Evolutionary conservation across 92 coral and sea anemone genomes (phyloP).

Genomic region (Epizoanthus stellaris): DNA sequence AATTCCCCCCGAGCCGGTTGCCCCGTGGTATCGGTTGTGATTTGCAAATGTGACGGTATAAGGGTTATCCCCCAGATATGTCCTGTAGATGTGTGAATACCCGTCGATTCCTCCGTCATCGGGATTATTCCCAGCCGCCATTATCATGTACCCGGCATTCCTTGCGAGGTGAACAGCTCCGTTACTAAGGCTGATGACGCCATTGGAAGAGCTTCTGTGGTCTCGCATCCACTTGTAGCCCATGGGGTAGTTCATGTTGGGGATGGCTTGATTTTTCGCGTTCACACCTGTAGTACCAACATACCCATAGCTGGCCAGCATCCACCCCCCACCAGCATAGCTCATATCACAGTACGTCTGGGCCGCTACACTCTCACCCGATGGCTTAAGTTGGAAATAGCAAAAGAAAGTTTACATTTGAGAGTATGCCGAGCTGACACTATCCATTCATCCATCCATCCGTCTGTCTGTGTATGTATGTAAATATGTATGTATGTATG

Average conservation of each 20-base stretch:
- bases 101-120: slow-evolving; percentile 77
- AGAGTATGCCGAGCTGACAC: too few species aligned
- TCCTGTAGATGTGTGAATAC: slow-evolving; percentile 78
- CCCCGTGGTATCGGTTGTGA: slow-evolving; percentile 86
- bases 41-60: slow-evolving; percentile 85
- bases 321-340: slow-evolving; percentile 85
- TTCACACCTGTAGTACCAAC: slow-evolving; percentile 26
- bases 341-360: slow-evolving; percentile 90
- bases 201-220: slow-evolving; percentile 68
- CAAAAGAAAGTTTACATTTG: too few species aligned
- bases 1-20: slow-evolving; percentile 64
- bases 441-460: too few species aligned
- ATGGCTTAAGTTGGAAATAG: slow-evolving; percentile 50
- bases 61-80: slow-evolving; percentile 72
- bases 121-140: slow-evolving; percentile 98
- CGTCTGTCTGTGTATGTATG: too few species aligned
- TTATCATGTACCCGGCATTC: slow-evolving; percentile 84
- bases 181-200: slow-evolving; percentile 71
- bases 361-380: slow-evolving; percentile 76
- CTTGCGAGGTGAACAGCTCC: slow-evolving; percentile 90
- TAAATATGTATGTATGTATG: too few species aligned
- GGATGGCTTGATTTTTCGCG: slow-evolving; percentile 73
- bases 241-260: slow-evolving; percentile 94
- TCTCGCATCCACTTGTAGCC: slow-evolving; percentile 93
- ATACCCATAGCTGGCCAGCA: slow-evolving; percentile 93